phyloP scores from a whole-genome alignment of 2,888 invertebrate genomes.

The Archaeoteleia sp. region DNA sequence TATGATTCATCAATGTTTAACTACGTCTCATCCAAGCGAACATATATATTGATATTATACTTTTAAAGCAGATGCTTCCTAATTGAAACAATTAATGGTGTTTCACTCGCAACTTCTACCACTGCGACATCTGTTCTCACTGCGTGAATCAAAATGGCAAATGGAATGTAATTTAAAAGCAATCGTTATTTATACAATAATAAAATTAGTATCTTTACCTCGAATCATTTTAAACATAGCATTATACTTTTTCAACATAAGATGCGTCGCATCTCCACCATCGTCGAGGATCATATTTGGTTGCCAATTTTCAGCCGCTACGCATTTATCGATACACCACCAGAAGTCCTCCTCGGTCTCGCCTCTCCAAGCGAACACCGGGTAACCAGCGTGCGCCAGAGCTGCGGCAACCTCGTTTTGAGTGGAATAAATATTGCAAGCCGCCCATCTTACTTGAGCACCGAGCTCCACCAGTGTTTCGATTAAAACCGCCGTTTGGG shows the following conservation, averaged over 20 bases:
- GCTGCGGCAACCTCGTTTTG: constrained; percentile 99
- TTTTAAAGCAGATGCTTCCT: too few species aligned
- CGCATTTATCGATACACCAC: constrained; percentile 99
- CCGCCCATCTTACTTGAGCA: constrained; percentile 96
- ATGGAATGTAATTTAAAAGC: too few species aligned
- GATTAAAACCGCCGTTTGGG: constrained; percentile 96
- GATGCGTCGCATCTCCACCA: constrained; percentile 97
- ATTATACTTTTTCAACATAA: constrained; percentile 96
- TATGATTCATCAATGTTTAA: too few species aligned
- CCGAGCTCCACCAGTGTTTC: constrained; percentile 92
- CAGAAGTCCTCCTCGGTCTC: constrained; percentile 99
- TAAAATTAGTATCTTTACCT: constrained; percentile 74
- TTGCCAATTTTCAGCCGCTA: constrained; percentile 94
- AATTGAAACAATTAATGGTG: too few species aligned
- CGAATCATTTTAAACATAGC: constrained; percentile 95
- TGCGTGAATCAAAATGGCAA: too few species aligned
- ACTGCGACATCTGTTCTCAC: too few species aligned
- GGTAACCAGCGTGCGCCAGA: constrained; percentile 90
- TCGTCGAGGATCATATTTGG: constrained; percentile 99
- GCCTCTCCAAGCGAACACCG: constrained; percentile 97
- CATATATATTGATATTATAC: too few species aligned
- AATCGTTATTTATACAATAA: background rate
- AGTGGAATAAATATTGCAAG: constrained; percentile 98
- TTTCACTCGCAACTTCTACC: too few species aligned
- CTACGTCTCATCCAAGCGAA: too few species aligned